Conservation (phyloP, 1,140 invertebrate species). For the Eriocheir sinensis region DNA sequence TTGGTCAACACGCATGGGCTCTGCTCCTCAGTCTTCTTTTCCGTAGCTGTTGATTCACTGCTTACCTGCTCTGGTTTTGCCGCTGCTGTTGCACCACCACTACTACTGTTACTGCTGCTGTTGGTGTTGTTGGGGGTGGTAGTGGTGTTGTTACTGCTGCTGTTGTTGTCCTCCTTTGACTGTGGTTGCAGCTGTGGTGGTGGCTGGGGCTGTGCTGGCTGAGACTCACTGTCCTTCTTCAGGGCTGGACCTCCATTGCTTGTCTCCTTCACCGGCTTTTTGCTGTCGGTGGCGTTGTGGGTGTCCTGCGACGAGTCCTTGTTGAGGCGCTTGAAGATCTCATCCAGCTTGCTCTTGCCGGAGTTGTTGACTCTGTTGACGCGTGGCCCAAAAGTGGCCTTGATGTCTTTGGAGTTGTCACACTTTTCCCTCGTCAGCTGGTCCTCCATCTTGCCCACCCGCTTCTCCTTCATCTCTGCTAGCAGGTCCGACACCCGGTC, state of each 20-base stretch:
- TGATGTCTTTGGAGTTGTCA: slow-evolving; percentile 76
- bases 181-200: background rate
- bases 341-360: slow-evolving; percentile 77
- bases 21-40: slow-evolving; percentile 47
- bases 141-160: background rate
- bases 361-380: slow-evolving; percentile 77
- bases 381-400: slow-evolving; percentile 71
- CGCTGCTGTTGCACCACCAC: slow-evolving; percentile 18
- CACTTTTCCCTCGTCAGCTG: slow-evolving; percentile 76
- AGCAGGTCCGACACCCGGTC: slow-evolving; percentile 81
- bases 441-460: slow-evolving; percentile 76
- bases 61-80: slow-evolving; percentile 70
- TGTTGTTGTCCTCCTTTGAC: background rate
- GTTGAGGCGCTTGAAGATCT: slow-evolving; percentile 78
- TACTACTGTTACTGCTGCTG: background rate
- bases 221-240: slow-evolving; percentile 69
- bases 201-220: background rate
- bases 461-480: slow-evolving; percentile 71
- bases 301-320: slow-evolving; percentile 77
- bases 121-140: background rate
- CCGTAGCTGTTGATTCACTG: slow-evolving; percentile 46
- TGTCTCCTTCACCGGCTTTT: slow-evolving; percentile 63
- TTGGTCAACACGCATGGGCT: background rate
- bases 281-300: slow-evolving; percentile 65
- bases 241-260: slow-evolving; percentile 29